Evolutionary conservation across 2,113 vertebrate genomes (phyloP), one percentile per base, ranked within the genome.

Genomic region (Hipposideros armiger): DNA sequence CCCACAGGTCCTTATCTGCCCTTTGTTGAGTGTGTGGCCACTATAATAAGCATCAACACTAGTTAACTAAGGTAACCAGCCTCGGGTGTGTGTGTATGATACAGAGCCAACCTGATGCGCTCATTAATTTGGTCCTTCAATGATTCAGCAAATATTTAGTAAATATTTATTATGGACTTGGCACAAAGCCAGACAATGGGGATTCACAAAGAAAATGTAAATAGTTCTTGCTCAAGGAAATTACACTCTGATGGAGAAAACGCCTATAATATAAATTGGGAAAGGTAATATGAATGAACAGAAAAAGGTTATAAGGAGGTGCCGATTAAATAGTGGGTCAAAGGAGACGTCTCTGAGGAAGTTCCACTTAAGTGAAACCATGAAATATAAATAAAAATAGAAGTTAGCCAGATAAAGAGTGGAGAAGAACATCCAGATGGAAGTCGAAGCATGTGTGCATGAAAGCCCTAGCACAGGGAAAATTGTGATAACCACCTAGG

Each of bases 311-410:
- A 2, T 70, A 73, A 86, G 0, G 30, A 32, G 10, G 3, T 85
- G 3, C 2, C 5, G 64, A 26, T 87, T 64, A 87, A n/a, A 58
- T 17, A 62, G 16, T 54, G 52, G 19, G 40, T 66, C 40, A 96
- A 95, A 69, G n/a, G 50, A 40, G 11, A 89, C 5, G 42, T 73
- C n/a, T 60, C 28, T 87, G 36, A 54, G 62, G 10, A 92, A 56
- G 20, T 30, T 2, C 24, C 62, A n/a, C 52, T 28, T 85, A 91
- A 78, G 56, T 9, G 74, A 76, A 78, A 19, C 30, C 40, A 83
- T 81, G 45, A 94, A 77, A 74, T 86, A 76, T 52, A 94, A 89
- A 28, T 58, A 73, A 70, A 94, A 91, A 36, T 77, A 62, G 22
- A 47, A 32, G 28, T 16, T 73, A 42, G 7, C 11, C 36, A 82